Base-by-base conservation (phyloP, 2,888 invertebrate species). In the Heliconius aoede region DNA sequence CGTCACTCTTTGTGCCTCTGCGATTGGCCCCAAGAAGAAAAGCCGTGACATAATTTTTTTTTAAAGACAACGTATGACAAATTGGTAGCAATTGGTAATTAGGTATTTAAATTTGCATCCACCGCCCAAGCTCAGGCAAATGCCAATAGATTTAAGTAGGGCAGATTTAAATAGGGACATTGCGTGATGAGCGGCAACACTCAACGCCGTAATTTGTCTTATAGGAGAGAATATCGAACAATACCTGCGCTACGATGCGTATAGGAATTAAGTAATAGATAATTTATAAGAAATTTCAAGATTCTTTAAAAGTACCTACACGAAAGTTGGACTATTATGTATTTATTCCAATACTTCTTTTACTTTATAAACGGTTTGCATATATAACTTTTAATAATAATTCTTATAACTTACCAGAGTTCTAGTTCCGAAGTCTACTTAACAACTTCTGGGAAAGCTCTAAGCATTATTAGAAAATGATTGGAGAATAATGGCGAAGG, bases 391-490 rank as follows among this genome's bases (percentile, higher is more conserved):
- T 60, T 67, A 46, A 61, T 68, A 60, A 74, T 30, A 60, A 74
- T 28, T 55, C 32, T 58, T 68, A 68, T 46, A 60, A 68, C 40
- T 68, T 60, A 46, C 9, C 40, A 68, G 61, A 60, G 74, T 24
- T 61, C 30, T 68, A 68, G 68, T 74, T 74, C 60, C 51, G 4
- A 58, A 67, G 74, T 74, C 60, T 74, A 69, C 69, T 69, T 55
- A 55, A 32, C 55, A 69, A 69, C 69, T 69, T 69, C 24, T 55
- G 9, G 18, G 46, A 21, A 69, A 69, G 15, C 55, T 69, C 15
- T 30, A n/a, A 55, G n/a, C 28, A 36, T 13, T 65, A 18, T 65
- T 58, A 24, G n/a, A 58, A 58, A 24, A 24, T 24, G n/a, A 58
- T 58, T 58, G 58, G 30, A 55, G 24, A 51, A 68, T 28, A 30